Conservation (phyloP, 92 coral and sea anemone genomes). For the Phenganax subtilis region DNA sequence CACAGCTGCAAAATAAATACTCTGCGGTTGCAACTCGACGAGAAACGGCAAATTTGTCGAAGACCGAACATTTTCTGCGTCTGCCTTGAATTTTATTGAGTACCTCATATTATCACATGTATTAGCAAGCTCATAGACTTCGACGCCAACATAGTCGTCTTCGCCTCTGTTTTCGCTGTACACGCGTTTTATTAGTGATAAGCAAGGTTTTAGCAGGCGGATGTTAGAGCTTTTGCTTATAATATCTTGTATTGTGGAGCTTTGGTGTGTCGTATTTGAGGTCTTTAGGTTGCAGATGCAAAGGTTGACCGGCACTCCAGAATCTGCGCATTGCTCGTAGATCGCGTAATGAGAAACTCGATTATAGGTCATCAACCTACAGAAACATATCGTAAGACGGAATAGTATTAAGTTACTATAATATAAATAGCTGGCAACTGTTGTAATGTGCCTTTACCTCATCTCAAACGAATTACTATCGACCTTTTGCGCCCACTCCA, state of each 20-base stretch:
- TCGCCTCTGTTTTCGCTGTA: slow-evolving; percentile 16
- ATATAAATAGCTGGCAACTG: not conserved
- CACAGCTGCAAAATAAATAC: not conserved
- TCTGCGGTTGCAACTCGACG: not conserved
- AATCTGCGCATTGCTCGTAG: slow-evolving; percentile 14
- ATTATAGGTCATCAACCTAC: not conserved
- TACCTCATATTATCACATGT: not conserved
- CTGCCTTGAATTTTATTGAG: not conserved
- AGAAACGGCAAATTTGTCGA: not conserved
- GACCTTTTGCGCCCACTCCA: slow-evolving; percentile 41
- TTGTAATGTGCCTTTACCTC: not conserved
- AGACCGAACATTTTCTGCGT: not conserved
- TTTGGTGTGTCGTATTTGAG: not conserved
- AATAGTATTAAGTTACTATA: not conserved
- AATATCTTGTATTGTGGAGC: not conserved
- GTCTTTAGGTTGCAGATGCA: not conserved
- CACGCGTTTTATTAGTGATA: not conserved
- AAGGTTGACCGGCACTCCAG: not conserved
- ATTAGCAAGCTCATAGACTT: slow-evolving; percentile 6
- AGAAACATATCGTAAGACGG: not conserved
- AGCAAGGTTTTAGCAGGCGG: not conserved
- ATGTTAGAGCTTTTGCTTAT: not conserved
- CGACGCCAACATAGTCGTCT: not conserved
- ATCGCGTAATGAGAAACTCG: slow-evolving; percentile 14
- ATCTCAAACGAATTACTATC: slow-evolving; percentile 37